These are phyloP conservation scores for Neotragus moschatus DNA, from an alignment of 2,113 vertebrate species.

Conservation along the genomic window DNA sequence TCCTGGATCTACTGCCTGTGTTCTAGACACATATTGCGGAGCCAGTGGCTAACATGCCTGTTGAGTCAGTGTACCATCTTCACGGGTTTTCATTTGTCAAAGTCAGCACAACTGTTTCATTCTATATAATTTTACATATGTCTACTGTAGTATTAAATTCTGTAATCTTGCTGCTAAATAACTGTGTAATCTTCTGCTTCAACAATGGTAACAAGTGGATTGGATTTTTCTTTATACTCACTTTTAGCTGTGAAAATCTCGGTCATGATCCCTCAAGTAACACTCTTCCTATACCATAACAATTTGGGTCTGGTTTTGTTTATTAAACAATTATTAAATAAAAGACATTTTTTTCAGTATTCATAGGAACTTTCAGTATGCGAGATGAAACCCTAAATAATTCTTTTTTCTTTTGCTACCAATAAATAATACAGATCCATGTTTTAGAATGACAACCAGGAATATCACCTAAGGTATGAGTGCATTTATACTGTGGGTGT, in stretches of 20 bases:
- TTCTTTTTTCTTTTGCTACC: not conserved
- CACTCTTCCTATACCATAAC: not conserved
- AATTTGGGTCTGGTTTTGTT: not conserved
- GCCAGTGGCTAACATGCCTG: rapidly evolving
- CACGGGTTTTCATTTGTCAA: not conserved
- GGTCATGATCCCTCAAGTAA: not conserved
- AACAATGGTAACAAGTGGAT: not conserved
- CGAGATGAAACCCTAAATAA: not conserved
- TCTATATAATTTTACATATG: not conserved
- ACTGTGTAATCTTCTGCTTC: not conserved
- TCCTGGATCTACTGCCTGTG: not conserved
- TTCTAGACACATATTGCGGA: not conserved
- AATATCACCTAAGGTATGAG: not conserved
- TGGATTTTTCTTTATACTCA: not conserved
- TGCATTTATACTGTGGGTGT: not conserved
- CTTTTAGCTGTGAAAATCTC: not conserved
- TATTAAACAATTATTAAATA: not conserved
- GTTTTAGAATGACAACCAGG: not conserved
- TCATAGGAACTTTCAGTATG: not conserved
- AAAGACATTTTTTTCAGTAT: not conserved
- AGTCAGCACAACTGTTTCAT: not conserved
- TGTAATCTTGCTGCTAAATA: not conserved
- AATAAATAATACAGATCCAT: not conserved
- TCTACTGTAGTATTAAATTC: not conserved
- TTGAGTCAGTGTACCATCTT: not conserved